Evolutionary conservation across 2,888 invertebrate genomes (phyloP), one percentile per base, ranked within the genome.

Genomic region (Syritta pipiens): DNA sequence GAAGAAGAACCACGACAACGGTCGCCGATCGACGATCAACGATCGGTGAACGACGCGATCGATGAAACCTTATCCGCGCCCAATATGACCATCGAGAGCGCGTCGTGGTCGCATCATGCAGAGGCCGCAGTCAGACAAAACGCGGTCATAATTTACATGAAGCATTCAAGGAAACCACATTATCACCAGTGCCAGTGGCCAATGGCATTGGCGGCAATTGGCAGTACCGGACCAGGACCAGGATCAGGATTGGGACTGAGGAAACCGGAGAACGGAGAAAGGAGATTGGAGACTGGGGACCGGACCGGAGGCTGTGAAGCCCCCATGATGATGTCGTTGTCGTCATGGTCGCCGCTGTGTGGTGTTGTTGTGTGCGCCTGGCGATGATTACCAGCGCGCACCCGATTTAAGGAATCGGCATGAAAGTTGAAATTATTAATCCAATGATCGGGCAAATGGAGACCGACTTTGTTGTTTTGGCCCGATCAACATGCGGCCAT

Each of bases 81-180:
- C 67, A 20, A 12, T 12, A 14, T 35, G 49, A 37, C 12, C 46
- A 53, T 46, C 59, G 24, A 24, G 30, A 14, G 28, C 20, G 40
- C 57, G 49, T 42, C 44, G 32, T 44, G 22, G 30, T 53, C 40
- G 59, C 72, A 53, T 55, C 53, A 79, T 74, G 77, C 77, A 79
- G 77, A 71, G 69, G 65, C 60, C 53, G 42, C 67, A 79, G 72
- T 60, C 67, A 35, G 55, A 72, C 67, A 79, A 62, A 79, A 79
- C 67, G 79, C 74, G 74, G 67, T 79, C 79, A 79, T 79, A 79
- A 79, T 74, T 79, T 79, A 74, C 79, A 79, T 74, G 79, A 74
- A 26, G 49, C 67, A 79, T 79, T 79, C 74, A 74, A 55, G 74
- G 79, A 68, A 79, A 79, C 57, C 79, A 79, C 79, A 79, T 74